These are phyloP conservation scores for Drosophila rellima DNA, from an alignment of 2,888 invertebrate species.

Conservation along the genomic window DNA sequence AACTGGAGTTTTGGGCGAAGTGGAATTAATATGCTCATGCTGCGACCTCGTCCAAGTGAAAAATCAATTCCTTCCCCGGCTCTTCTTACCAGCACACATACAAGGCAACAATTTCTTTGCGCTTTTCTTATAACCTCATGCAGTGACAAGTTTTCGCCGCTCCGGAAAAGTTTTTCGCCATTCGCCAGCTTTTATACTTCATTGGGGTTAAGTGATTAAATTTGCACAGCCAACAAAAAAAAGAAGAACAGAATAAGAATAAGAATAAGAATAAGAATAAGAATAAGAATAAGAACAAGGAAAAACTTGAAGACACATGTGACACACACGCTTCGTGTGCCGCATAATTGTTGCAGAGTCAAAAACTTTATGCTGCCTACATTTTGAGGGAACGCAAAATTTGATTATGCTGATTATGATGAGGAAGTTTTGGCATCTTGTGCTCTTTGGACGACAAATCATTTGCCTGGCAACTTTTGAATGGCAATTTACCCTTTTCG, in stretches of 20 bases:
- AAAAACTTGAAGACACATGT: slow-evolving; percentile 40
- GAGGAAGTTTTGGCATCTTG: slow-evolving; percentile 21
- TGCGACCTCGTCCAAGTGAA: slow-evolving; percentile 72
- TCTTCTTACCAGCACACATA: not conserved
- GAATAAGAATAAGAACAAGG: slow-evolving; percentile 6
- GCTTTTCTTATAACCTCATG: slow-evolving; percentile 24
- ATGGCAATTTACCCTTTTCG: slow-evolving; percentile 63
- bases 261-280: slow-evolving; percentile 1
- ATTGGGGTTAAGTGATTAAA: slow-evolving; percentile 81
- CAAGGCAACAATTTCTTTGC: slow-evolving; percentile 13
- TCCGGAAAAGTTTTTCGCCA: slow-evolving; percentile 48
- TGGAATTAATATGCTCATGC: slow-evolving; percentile 74
- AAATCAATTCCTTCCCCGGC: slow-evolving; percentile 68
- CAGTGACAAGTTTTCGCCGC: slow-evolving; percentile 50
- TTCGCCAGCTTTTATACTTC: slow-evolving; percentile 66
- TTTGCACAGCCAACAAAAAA: slow-evolving; percentile 59
- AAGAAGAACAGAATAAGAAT: not conserved
- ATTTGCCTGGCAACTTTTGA: slow-evolving; percentile 55
- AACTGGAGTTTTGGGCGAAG: slow-evolving; percentile 31
- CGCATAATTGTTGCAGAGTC: slow-evolving; percentile 64
- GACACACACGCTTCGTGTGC: slow-evolving; percentile 17
- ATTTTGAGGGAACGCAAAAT: slow-evolving; percentile 36
- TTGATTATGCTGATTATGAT: slow-evolving; percentile 64
- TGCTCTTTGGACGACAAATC: slow-evolving; percentile 38
- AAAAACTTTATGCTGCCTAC: slow-evolving; percentile 54